phyloP scores from a whole-genome alignment of 2,888 invertebrate species.

The Cremastinae sp. region DNA sequence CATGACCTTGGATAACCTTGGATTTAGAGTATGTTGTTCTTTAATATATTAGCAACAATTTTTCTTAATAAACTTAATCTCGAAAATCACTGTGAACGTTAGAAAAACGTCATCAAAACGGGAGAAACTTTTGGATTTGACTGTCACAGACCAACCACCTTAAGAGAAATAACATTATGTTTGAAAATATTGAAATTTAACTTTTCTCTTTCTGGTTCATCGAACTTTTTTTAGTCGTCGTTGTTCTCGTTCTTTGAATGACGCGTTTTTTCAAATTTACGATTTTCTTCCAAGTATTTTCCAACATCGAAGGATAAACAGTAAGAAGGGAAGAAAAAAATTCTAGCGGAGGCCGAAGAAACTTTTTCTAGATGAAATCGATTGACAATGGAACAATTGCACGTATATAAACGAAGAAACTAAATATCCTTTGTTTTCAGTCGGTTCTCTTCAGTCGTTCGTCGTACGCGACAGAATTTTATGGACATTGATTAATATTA shows the following conservation, averaged over 20 bases:
- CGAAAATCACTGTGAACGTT: no score
- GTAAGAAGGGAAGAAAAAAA: conserved; percentile 5
- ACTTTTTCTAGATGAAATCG: conserved; percentile 50
- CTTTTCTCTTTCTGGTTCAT: not conserved
- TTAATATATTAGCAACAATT: no score
- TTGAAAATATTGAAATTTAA: no score
- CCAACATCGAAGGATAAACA: conserved; percentile 26
- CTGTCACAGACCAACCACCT: no score
- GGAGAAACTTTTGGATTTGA: no score
- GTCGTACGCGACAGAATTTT: conserved; percentile 41
- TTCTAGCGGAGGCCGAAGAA: conserved; percentile 53
- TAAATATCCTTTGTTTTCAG: conserved; percentile 52
- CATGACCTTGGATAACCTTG: no score
- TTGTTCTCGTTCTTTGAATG: no score
- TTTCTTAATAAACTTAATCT: no score
- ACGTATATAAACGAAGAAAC: conserved; percentile 53
- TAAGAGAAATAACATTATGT: no score
- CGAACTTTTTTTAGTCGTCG: not conserved
- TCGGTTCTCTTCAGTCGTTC: conserved; percentile 30
- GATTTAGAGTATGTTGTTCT: no score
- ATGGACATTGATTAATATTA: not conserved
- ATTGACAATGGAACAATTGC: conserved; percentile 32
- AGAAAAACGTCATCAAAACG: no score
- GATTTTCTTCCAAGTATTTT: conserved; percentile 13
- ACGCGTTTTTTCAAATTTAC: conserved; percentile 15